Evolutionary conservation across 2,888 invertebrate genomes (phyloP).

Genomic region (Amiota communis): DNA sequence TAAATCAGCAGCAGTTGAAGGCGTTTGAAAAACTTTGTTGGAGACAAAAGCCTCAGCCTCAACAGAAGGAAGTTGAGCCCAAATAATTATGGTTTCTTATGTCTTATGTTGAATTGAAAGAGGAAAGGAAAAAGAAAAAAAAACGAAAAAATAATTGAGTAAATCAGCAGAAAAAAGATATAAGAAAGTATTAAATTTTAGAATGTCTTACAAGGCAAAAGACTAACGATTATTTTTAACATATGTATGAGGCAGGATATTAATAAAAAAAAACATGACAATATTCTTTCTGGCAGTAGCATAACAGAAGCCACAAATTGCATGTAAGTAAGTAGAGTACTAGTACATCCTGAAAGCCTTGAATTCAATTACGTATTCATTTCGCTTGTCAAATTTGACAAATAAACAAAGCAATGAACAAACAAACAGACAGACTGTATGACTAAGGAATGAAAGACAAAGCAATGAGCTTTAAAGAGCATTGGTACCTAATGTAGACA

Average conservation of each 20-base stretch:
- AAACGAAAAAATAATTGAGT: slow-evolving; percentile 20
- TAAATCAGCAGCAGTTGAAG: background rate
- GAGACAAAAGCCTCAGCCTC: background rate
- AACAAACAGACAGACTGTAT: slow-evolving; percentile 7
- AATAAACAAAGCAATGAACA: slow-evolving; percentile 44
- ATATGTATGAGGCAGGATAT: background rate
- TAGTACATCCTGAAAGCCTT: slow-evolving; percentile 9
- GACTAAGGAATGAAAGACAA: too few species aligned
- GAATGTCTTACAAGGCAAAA: too few species aligned
- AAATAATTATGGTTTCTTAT: background rate
- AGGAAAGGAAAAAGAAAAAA: slow-evolving; percentile 7
- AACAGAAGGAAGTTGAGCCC: background rate
- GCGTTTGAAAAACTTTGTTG: background rate
- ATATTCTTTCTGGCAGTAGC: background rate
- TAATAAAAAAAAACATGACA: background rate
- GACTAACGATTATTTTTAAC: too few species aligned
- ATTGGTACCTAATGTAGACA: background rate
- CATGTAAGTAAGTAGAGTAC: slow-evolving; percentile 38
- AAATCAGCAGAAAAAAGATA: background rate
- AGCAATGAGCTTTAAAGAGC: background rate
- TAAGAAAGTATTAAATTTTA: too few species aligned
- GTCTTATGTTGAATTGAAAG: background rate
- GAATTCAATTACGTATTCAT: slow-evolving; percentile 67
- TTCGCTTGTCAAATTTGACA: slow-evolving; percentile 60
- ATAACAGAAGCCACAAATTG: slow-evolving; percentile 34